Conservation (phyloP, 2,113 vertebrate genomes). For the Syngnathus scovelli region DNA sequence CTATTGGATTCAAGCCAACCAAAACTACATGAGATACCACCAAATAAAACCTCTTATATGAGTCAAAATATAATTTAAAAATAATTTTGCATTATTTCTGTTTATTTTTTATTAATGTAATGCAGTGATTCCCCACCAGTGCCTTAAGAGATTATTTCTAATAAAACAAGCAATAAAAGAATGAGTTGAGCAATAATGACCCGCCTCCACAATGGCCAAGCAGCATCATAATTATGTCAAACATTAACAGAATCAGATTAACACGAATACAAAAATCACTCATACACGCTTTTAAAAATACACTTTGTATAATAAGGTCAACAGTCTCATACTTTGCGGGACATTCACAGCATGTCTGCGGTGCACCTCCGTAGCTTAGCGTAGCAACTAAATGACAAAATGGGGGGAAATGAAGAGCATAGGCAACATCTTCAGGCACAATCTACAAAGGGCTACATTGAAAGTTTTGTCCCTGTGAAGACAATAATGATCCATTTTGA, state of each 20-base stretch:
- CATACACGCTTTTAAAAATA: slow-evolving; percentile 54
- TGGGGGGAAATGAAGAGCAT: background rate
- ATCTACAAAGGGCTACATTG: background rate
- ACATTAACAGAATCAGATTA: slow-evolving; percentile 21
- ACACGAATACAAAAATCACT: slow-evolving; percentile 56
- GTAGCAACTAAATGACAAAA: slow-evolving; percentile 15
- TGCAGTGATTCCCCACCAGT: background rate
- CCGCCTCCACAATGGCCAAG: slow-evolving; percentile 12
- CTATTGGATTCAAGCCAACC: background rate
- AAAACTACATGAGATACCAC: background rate
- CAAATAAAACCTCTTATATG: background rate
- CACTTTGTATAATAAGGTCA: slow-evolving; percentile 53
- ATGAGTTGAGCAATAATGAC: background rate
- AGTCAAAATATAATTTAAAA: background rate
- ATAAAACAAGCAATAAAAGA: background rate
- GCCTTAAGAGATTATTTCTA: background rate
- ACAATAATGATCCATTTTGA: background rate
- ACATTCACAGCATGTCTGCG: slow-evolving; percentile 6
- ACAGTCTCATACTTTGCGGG: slow-evolving; percentile 6
- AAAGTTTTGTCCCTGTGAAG: background rate
- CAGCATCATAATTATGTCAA: slow-evolving; percentile 17
- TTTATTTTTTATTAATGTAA: background rate
- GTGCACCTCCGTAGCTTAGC: slow-evolving; percentile 13
- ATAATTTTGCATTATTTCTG: background rate
- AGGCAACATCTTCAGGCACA: background rate